Evolutionary conservation across 1,140 invertebrate genomes (phyloP).

Genomic region (Psilanteris sp.): DNA sequence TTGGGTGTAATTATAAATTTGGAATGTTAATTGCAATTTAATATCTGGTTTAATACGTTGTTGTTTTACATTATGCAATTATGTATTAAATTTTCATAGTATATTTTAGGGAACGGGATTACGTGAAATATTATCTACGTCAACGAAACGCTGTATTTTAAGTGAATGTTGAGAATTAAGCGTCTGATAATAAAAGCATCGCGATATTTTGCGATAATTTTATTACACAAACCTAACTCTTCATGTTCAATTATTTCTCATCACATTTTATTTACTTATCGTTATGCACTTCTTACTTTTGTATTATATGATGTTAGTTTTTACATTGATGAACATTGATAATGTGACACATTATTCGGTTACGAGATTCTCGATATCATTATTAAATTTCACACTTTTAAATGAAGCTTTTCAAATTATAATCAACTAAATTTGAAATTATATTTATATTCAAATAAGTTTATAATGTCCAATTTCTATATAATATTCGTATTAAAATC

Average conservation of each 20-base stretch:
- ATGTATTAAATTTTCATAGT: conserved; percentile 12
- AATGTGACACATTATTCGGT: conserved; percentile 39
- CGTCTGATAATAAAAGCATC: conserved; percentile 6
- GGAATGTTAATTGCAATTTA: too few relatives aligned
- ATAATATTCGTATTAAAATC: too few relatives aligned
- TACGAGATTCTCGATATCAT: conserved; percentile 25
- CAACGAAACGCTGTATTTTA: conserved; percentile 3
- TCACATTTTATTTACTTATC: conserved; percentile 23
- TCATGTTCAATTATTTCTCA: conserved; percentile 2
- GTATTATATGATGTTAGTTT: conserved; percentile 23
- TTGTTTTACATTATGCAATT: not conserved
- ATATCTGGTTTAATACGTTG: not conserved
- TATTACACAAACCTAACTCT: not conserved
- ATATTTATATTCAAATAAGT: too few relatives aligned
- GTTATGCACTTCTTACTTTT: conserved; percentile 21
- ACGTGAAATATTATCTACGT: conserved; percentile 17
- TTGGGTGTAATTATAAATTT: too few relatives aligned
- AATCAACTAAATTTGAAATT: not conserved
- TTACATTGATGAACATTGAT: conserved; percentile 43
- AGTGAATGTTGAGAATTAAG: not conserved
- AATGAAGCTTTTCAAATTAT: conserved; percentile 1
- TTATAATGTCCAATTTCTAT: too few relatives aligned
- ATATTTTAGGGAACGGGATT: conserved; percentile 10
- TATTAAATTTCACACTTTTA: conserved; percentile 6
- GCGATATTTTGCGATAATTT: too few relatives aligned